Evolutionary conservation across 2,113 vertebrate species (phyloP).

Genomic region (human): GRCh38 chr1:91009501-91010000

Average conservation of each 20-base stretch:
- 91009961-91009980: neutral
- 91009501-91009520: conserved; percentile 23
- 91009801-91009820: neutral
- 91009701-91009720: neutral
- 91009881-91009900: neutral
- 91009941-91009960: neutral
- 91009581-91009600: neutral
- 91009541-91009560: neutral
- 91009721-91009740: neutral
- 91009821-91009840: neutral
- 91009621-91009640: neutral
- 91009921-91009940: neutral
- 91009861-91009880: neutral
- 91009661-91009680: neutral
- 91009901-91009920: neutral
- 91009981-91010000: neutral
- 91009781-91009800: neutral
- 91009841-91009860: conserved; percentile 4
- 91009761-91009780: neutral
- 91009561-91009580: conserved; percentile 20
- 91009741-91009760: conserved; percentile 8
- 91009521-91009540: neutral
- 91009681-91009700: neutral
- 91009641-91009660: conserved; percentile 13
- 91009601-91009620: neutral